phyloP scores from a whole-genome alignment of 2,113 vertebrate species.

The Muntiacus reevesi region DNA sequence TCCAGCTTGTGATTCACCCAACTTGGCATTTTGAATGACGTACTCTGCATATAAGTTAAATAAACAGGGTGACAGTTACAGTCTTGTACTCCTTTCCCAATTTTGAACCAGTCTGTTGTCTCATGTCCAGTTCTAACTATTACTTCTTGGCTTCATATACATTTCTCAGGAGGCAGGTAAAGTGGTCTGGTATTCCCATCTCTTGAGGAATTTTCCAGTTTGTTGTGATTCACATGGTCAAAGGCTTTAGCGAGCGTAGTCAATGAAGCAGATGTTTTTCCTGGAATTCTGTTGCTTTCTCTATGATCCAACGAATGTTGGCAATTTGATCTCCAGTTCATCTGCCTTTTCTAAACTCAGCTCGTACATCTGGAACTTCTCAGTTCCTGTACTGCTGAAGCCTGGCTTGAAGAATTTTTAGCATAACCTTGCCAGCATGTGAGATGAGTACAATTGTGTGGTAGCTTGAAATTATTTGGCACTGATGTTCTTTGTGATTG shows the following conservation, averaged over 20 bases:
- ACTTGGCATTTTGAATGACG: not conserved
- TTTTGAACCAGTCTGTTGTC: not conserved
- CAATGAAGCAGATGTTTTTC: not conserved
- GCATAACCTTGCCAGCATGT: not conserved
- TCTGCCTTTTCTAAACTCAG: not conserved
- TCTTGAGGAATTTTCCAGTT: not conserved
- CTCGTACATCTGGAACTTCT: not conserved
- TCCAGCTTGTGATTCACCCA: not conserved
- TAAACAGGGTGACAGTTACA: not conserved
- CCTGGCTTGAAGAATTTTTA: not conserved
- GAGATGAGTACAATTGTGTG: not conserved
- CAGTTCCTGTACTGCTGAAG: not conserved
- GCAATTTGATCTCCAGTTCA: not conserved
- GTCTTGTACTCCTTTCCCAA: not conserved
- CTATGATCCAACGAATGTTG: not conserved
- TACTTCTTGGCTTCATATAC: not conserved
- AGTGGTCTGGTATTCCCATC: not conserved
- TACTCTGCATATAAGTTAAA: not conserved
- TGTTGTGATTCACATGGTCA: not conserved
- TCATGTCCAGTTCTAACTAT: not conserved
- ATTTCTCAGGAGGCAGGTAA: not conserved
- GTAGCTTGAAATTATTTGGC: not conserved
- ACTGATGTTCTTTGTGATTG: not conserved
- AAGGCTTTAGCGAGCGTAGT: not conserved
- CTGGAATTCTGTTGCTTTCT: not conserved